Base-by-base conservation (phyloP, 2,113 vertebrate species). In the Etia nguti region DNA sequence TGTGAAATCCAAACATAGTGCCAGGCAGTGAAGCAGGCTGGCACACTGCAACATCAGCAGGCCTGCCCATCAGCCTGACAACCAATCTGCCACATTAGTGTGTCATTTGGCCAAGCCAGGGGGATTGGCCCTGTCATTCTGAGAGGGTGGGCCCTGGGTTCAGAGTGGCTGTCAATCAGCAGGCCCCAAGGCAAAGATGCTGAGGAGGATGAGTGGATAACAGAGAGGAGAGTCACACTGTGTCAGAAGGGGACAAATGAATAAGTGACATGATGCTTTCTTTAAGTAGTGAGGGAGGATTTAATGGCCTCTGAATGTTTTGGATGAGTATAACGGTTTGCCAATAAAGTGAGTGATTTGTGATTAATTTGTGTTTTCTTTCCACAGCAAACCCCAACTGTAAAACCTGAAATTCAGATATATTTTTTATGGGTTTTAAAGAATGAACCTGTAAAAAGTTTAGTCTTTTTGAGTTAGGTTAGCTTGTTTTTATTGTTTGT, bases 191-290 rank as follows among this genome's bases (percentile, higher is more conserved):
- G 87, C 85, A 38, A 79, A 68, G 84, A 90, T 68, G 82, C 94
- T 90, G 90, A 93, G 88, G 89, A 85, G 81, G 87, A 90, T 83
- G 85, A 89, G 89, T 89, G 85, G 92, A 92, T 93, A 91, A 92
- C 48, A 86, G 77, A 90, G 90, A 60, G 83, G 75, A 50, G 85
- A 92, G 83, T 68, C 34, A 11, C 16, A 84, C 52, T 41, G 80
- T 77, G 86, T 84, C 85, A 79, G 57, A 59, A 24, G 80, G 16
- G 22, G 57, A 16, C 20, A 22, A 65, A 83, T 24, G 29, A 88
- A 88, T 82, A 88, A 87, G 70, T 88, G 91, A 91, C 80, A 29
- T 36, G 90, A 59, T 87, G 83, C 84, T 86, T 92, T 83, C 89
- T 90, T 92, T 88, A 89, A 84, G 57, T 73, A 38, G 88, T 46